A percentile compares a stretch with the other conserved stretches of the same genome.
phyloP scores from a whole-genome alignment of 2,113 vertebrate species.

The Lampris incognitus region DNA sequence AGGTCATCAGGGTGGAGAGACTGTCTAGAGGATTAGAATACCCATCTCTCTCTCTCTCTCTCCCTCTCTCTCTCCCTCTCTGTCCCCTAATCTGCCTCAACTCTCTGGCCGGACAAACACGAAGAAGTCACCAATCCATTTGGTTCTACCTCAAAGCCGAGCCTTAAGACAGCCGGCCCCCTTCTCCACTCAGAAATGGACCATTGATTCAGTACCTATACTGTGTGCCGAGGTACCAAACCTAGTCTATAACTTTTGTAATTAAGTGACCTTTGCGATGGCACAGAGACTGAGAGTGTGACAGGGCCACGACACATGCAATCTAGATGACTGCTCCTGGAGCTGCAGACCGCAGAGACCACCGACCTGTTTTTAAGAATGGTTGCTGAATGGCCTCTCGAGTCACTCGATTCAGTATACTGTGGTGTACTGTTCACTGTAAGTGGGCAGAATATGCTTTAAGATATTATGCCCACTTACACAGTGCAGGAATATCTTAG shows the following conservation, averaged over 20 bases:
- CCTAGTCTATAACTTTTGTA: conserved; percentile 33
- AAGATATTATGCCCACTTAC: background rate
- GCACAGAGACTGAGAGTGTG: conserved; percentile 22
- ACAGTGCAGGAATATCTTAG: background rate
- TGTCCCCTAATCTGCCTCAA: conserved; percentile 12
- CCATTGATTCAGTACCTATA: conserved; percentile 13
- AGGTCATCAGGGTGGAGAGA: conserved; percentile 30
- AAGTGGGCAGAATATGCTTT: conserved; percentile 20
- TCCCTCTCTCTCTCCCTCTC: background rate
- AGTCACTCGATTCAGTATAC: conserved; percentile 31
- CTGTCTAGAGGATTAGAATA: conserved; percentile 28
- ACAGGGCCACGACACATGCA: conserved; percentile 39
- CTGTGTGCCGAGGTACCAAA: conserved; percentile 1
- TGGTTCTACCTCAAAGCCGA: conserved; percentile 10
- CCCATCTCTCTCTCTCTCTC: background rate
- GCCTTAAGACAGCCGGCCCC: conserved; percentile 13
- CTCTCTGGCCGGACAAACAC: conserved; percentile 31
- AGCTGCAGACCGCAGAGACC: conserved; percentile 41
- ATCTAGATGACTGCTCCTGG: conserved; percentile 24
- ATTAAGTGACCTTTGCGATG: conserved; percentile 40
- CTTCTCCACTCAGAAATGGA: conserved; percentile 13
- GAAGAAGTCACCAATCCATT: conserved; percentile 16
- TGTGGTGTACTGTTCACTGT: background rate
- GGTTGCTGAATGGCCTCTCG: conserved; percentile 31
- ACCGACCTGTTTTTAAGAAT: conserved; percentile 14